Evolutionary conservation across 2,888 invertebrate genomes (phyloP).

Genomic region (Odiellus spinosus): DNA sequence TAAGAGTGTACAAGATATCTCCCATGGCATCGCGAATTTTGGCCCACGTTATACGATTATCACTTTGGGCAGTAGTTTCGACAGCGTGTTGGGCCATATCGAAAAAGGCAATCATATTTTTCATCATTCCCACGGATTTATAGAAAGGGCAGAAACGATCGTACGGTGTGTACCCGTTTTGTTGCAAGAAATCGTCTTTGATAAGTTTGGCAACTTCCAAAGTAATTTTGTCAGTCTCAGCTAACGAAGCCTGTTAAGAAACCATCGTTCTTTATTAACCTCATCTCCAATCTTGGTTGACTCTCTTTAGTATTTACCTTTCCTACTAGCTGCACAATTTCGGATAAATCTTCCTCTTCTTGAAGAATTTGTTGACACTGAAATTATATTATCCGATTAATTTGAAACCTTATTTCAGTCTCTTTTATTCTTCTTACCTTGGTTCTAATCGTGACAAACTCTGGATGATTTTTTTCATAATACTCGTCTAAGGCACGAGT

Average conservation of each 20-base stretch:
- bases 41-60: constrained; percentile 97
- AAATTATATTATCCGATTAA: constrained; percentile 2
- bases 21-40: constrained; percentile 94
- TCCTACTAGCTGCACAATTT: constrained; percentile 98
- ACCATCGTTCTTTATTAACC: background rate
- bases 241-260: constrained; percentile 56
- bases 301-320: constrained; percentile 54
- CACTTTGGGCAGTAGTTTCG: constrained; percentile 93
- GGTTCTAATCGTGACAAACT: constrained; percentile 91
- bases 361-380: constrained; percentile 73
- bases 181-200: constrained; percentile 98
- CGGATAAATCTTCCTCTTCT: constrained; percentile 97
- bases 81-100: constrained; percentile 96
- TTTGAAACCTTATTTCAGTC: background rate
- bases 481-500: constrained; percentile 95
- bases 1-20: constrained; percentile 86
- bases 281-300: background rate
- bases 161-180: constrained; percentile 91
- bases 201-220: constrained; percentile 94
- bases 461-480: constrained; percentile 94
- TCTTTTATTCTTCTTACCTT: constrained; percentile 43
- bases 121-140: constrained; percentile 97
- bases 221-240: constrained; percentile 98
- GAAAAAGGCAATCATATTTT: constrained; percentile 95
- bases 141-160: constrained; percentile 99